phyloP scores from a whole-genome alignment of 2,113 vertebrate species.

The Cynopterus brachyotis region DNA sequence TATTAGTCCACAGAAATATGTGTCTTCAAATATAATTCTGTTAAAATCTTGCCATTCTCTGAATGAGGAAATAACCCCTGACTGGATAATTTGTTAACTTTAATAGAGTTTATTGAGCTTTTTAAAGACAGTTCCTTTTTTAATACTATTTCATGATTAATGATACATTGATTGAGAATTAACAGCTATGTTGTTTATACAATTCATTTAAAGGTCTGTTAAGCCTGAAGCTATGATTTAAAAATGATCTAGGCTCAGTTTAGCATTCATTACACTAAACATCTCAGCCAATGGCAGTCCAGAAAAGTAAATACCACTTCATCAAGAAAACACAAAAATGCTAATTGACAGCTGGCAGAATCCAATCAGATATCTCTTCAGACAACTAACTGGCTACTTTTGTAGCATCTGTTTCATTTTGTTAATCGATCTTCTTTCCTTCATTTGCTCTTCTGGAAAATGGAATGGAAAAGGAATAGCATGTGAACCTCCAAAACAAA shows the following conservation, averaged over 20 bases:
- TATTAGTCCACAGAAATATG: conserved; percentile 5
- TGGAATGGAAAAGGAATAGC: background rate
- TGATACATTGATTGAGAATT: conserved; percentile 71
- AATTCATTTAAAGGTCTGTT: conserved; percentile 72
- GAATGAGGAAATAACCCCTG: background rate
- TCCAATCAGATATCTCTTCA: conserved; percentile 62
- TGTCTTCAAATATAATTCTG: conserved; percentile 16
- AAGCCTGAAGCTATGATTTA: conserved; percentile 72
- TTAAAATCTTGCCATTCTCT: conserved; percentile 37
- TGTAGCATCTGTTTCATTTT: conserved; percentile 68
- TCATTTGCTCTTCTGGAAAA: conserved; percentile 45
- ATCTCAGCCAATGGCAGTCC: conserved; percentile 63
- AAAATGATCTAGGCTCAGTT: conserved; percentile 73
- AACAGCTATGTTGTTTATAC: conserved; percentile 75
- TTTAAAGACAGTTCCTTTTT: conserved; percentile 49
- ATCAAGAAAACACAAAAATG: conserved; percentile 59
- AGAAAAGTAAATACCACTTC: conserved; percentile 67
- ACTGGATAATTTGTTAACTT: conserved; percentile 49
- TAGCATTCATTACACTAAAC: conserved; percentile 71
- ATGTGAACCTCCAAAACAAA: background rate
- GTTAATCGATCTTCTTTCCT: conserved; percentile 30
- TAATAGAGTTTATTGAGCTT: conserved; percentile 56
- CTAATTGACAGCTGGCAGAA: conserved; percentile 69
- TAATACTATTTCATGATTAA: conserved; percentile 69
- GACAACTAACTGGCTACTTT: conserved; percentile 50